Conservation (phyloP, 2,113 vertebrate species). For the Bungarus multicinctus region DNA sequence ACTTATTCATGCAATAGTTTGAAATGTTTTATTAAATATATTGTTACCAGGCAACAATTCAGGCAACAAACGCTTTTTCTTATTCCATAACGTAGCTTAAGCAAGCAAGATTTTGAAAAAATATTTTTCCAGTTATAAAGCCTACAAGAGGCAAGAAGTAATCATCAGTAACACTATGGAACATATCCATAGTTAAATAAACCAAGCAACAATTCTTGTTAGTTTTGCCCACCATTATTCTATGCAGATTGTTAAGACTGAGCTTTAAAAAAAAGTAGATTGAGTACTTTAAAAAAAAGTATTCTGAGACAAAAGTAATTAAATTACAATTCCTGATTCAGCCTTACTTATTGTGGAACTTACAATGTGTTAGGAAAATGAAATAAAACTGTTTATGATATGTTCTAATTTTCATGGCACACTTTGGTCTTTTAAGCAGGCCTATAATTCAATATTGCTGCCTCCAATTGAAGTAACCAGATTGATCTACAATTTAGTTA, state of each 20-base stretch:
- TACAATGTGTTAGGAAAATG: background rate
- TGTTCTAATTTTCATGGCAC: background rate
- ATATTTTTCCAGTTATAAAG: background rate
- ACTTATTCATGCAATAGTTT: constrained; percentile 22
- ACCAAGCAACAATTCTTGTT: rapidly evolving
- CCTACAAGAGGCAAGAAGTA: constrained; percentile 1
- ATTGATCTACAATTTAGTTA: background rate
- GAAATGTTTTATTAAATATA: background rate
- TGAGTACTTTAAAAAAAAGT: too few species aligned
- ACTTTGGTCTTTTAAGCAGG: constrained; percentile 7
- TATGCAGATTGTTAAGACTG: background rate
- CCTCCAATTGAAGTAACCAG: background rate
- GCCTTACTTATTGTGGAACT: background rate
- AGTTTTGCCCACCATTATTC: background rate
- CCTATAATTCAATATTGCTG: background rate
- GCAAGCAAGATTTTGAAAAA: constrained; percentile 3
- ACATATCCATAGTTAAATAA: constrained; percentile 7
- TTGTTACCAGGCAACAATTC: constrained; percentile 3
- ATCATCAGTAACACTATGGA: background rate
- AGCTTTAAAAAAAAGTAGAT: background rate
- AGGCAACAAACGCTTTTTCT: constrained; percentile 16
- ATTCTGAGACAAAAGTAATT: background rate
- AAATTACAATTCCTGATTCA: background rate
- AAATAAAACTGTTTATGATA: background rate
- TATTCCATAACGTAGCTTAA: background rate